Conservation (phyloP, 2,888 invertebrate genomes). For the Tipula helvola region DNA sequence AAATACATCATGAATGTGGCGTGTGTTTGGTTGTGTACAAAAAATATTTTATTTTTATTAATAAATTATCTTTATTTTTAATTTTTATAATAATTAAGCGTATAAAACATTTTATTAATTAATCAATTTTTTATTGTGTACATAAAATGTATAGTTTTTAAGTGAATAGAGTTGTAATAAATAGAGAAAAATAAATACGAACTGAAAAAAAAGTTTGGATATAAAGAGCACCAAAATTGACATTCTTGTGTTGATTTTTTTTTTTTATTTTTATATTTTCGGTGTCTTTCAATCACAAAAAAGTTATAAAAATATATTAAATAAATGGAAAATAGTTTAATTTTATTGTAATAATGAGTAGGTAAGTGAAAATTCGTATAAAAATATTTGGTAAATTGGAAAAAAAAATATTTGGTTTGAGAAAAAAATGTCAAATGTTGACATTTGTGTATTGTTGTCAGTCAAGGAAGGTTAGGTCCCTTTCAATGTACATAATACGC, state of each 20-base stretch:
- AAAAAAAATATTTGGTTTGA: not conserved
- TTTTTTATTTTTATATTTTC: not conserved
- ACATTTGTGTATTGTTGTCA: slow-evolving; percentile 12
- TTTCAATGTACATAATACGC: not conserved
- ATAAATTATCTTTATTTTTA: slow-evolving; percentile 7
- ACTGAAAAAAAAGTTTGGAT: not conserved
- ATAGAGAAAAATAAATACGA: not conserved
- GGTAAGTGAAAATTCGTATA: slow-evolving; percentile 7
- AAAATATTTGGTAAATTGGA: not conserved
- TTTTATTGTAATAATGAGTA: slow-evolving; percentile 11
- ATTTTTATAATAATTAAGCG: not conserved
- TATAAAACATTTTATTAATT: not conserved
- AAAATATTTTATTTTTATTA: slow-evolving; percentile 11
- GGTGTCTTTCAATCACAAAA: not conserved
- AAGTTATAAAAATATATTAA: not conserved
- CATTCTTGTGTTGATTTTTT: slow-evolving; percentile 6
- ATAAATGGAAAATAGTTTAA: slow-evolving; percentile 12
- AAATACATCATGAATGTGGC: slow-evolving; percentile 15
- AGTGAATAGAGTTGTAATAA: not conserved
- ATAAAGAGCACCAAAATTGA: slow-evolving; percentile 6
- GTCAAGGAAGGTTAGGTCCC: slow-evolving; percentile 11
- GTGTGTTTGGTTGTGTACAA: slow-evolving; percentile 20
- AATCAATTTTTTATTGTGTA: not conserved
- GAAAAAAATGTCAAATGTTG: slow-evolving; percentile 6
- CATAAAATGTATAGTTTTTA: not conserved